Base-by-base conservation (phyloP, 2,113 vertebrate genomes). In the Corydoras maculifer region DNA sequence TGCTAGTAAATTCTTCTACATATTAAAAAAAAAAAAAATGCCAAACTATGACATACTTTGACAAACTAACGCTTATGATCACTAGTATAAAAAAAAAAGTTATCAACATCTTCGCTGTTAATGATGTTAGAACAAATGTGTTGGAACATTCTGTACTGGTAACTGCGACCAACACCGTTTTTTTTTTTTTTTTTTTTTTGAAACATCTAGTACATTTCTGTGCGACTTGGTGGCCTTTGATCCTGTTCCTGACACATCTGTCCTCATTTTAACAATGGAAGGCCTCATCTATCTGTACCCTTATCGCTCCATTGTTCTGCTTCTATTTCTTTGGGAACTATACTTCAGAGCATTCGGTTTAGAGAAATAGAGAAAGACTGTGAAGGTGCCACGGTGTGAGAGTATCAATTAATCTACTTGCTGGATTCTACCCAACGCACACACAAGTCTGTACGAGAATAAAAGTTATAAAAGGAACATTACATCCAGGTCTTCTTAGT, bases 221-320 rank as follows among this genome's bases (percentile, higher is more conserved):
- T 18, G 14, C 79, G 75, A 82, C 85, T 77, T 58, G 30, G 14
- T 14, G 57, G 81, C 81, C 82, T 83, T 64, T 84, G 82, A 87
- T 78, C 81, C 68, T 77, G 75, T 80, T 79, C 78, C 67, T 78
- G 79, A 82, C 80, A 82, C 81, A 86, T 80, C 86, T 80, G 83
- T 58, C 30, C 78, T 86, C 70, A 79, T 83, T 83, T 84, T 83
- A 87, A 84, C 79, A 62, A 69, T 78, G 58, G 32, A 80, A 65
- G 77, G 75, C 25, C 65, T 78, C 74, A 67, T 65, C 80, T 84
- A 78, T 80, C 82, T 84, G 78, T 79, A 85, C 78, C 81, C 82
- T 78, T 74, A 62, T 57, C 72, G 57, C 75, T 65, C 62, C 11
- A 69, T 57, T 32, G 30, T 62, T 58, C 25, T 69, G 70, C 70